Base-by-base conservation (phyloP, 2,888 invertebrate species). In the Synanthedon andrenaeformis region DNA sequence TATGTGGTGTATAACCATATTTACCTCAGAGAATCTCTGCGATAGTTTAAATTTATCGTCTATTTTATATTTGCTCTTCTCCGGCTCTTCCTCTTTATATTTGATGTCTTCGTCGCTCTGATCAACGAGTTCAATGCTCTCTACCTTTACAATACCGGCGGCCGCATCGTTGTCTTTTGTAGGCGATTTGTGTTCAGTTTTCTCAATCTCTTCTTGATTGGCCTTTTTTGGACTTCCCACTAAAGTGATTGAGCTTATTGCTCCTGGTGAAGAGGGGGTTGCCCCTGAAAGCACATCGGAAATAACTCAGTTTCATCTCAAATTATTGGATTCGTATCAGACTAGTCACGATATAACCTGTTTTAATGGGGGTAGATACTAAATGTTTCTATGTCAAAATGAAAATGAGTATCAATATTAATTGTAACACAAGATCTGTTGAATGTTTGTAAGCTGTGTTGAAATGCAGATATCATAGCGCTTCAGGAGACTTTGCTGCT, bases 241-340 rank as follows among this genome's bases (percentile, higher is more conserved):
- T 51, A 94, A 70, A 1, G 94, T 94, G 0, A 92, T 91, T 10
- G 93, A 92, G 66, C 93, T 93, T 13, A 93, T 77, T 55, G 92
- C 93, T 49, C 93, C 92, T 0, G 93, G 93, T 0, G 94, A 93
- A 11, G 87, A 92, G 23, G 93, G 93, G 0, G 87, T 79, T 54
- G 83, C 79, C 14, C 85, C 86, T 87, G 52, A 14, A 14, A 51
- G 55, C 23, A 50, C 17, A 19, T 35, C 35, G 35, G 35, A 45
- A 45, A 35, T 10, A 35, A 35, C 35, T 35, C 35, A 10, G 35
- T 5, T 35, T 35, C 35, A 8, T 8, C 35, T 8, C 1, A 35
- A 35, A 35, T 35, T 35, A 8, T 35, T 35, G 35, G 35, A 4
- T 35, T 35, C 35, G 35, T 35, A 35, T 1, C 28, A 6, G 8